phyloP scores from a whole-genome alignment of 1,140 invertebrate genomes.

The Ips typographus region DNA sequence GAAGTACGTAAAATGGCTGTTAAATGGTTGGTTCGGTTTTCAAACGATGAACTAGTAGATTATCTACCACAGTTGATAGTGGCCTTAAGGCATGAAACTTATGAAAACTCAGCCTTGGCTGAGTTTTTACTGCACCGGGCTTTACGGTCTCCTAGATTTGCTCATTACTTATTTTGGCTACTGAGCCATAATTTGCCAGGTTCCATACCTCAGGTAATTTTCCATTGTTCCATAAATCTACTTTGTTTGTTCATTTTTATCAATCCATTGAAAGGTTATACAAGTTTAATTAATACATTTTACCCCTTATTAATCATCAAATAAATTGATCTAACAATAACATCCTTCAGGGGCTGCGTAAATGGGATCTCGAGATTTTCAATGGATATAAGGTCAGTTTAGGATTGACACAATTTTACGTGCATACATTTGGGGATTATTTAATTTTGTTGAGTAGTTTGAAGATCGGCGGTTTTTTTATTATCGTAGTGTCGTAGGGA shows the following conservation, averaged over 20 bases:
- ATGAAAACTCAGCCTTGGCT: slow-evolving; percentile 83
- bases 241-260: not conserved
- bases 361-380: slow-evolving; percentile 20
- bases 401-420: not conserved
- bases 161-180: slow-evolving; percentile 95
- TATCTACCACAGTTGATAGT: slow-evolving; percentile 93
- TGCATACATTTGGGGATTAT: too few relatives aligned
- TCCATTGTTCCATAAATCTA: not conserved
- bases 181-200: slow-evolving; percentile 76
- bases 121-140: slow-evolving; percentile 82
- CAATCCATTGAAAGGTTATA: slow-evolving; percentile 1
- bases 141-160: slow-evolving; percentile 82
- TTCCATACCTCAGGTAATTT: slow-evolving; percentile 64
- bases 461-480: too few relatives aligned
- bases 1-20: slow-evolving; percentile 84
- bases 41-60: slow-evolving; percentile 85
- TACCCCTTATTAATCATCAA: not conserved
- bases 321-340: not conserved
- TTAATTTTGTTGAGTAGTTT: not conserved
- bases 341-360: not conserved
- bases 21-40: slow-evolving; percentile 74
- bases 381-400: slow-evolving; percentile 26
- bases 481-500: too few relatives aligned
- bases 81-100: slow-evolving; percentile 91
- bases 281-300: not conserved